These are phyloP conservation scores for Chalcis sispes DNA, from an alignment of 2,888 invertebrate species.

Conservation along the genomic window DNA sequence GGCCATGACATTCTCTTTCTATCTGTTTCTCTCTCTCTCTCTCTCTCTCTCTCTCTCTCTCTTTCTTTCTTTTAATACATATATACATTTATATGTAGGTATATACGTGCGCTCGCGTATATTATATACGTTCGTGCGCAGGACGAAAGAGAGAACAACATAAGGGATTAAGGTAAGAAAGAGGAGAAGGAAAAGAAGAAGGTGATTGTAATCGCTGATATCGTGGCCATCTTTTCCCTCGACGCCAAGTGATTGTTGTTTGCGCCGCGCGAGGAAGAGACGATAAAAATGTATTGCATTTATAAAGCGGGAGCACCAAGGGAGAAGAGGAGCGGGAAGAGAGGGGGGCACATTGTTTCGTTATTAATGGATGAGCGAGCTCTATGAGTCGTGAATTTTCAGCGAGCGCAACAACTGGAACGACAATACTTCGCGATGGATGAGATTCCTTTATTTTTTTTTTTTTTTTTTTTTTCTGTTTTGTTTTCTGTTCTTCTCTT, in stretches of 20 bases:
- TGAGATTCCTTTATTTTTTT: neutral
- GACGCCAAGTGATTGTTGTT: slow-evolving; percentile 9
- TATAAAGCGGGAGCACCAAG: neutral
- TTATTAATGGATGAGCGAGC: slow-evolving; percentile 41
- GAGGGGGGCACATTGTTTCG: slow-evolving; percentile 44
- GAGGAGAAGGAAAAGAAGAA: neutral
- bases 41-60: no score
- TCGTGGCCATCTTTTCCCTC: slow-evolving; percentile 36
- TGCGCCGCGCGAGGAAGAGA: neutral
- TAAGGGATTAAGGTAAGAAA: neutral
- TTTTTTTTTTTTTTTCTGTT: neutral
- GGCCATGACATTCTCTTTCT: slow-evolving; percentile 60
- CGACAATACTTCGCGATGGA: neutral
- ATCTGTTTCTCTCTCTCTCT: no score
- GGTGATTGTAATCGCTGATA: slow-evolving; percentile 47
- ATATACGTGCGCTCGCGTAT: no score
- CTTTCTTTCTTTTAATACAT: no score
- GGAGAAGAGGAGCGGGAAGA: slow-evolving; percentile 1
- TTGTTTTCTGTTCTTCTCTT: neutral
- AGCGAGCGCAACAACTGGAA: slow-evolving; percentile 1
- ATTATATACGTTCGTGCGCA: no score
- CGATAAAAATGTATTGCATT: slow-evolving; percentile 8
- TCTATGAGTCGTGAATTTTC: slow-evolving; percentile 49
- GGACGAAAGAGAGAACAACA: no score
- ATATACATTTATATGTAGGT: no score